phyloP scores from a whole-genome alignment of 1,140 invertebrate species.

The Hyles vespertilio region DNA sequence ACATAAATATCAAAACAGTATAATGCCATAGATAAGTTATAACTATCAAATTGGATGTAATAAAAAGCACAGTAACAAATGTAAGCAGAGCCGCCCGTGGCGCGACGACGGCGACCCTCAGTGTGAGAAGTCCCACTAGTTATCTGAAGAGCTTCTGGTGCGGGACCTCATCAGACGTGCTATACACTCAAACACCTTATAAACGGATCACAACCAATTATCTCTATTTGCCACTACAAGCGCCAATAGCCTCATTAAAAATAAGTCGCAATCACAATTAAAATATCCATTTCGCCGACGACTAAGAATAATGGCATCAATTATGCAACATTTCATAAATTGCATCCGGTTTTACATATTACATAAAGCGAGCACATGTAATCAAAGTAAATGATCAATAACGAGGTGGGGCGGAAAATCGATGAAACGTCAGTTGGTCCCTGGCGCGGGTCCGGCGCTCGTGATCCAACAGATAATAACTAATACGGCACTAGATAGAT shows the following conservation, averaged over 20 bases:
- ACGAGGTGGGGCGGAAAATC: slow-evolving; percentile 36
- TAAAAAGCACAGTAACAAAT: slow-evolving; percentile 9
- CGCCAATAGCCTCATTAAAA: slow-evolving; percentile 10
- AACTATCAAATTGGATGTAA: not conserved
- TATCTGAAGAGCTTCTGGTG: slow-evolving; percentile 34
- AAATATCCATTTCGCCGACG: not conserved
- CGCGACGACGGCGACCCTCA: slow-evolving; percentile 2
- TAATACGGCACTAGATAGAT: slow-evolving; percentile 33
- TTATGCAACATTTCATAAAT: slow-evolving; percentile 29
- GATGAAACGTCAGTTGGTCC: slow-evolving; percentile 30
- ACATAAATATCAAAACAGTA: too few species aligned
- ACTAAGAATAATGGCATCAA: slow-evolving; percentile 19
- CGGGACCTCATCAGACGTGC: not conserved
- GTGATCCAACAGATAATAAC: slow-evolving; percentile 38
- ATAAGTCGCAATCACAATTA: slow-evolving; percentile 5
- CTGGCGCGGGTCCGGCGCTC: slow-evolving; percentile 18
- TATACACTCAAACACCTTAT: not conserved
- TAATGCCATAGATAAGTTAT: too few species aligned
- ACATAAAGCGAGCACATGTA: slow-evolving; percentile 21
- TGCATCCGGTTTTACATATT: slow-evolving; percentile 19
- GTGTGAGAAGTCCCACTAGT: slow-evolving; percentile 31
- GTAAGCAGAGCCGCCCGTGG: not conserved
- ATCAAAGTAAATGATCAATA: slow-evolving; percentile 43
- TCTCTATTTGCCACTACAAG: slow-evolving; percentile 8
- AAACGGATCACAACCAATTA: not conserved